phyloP scores from a whole-genome alignment of 2,888 invertebrate species.

The Dynastes tityus region DNA sequence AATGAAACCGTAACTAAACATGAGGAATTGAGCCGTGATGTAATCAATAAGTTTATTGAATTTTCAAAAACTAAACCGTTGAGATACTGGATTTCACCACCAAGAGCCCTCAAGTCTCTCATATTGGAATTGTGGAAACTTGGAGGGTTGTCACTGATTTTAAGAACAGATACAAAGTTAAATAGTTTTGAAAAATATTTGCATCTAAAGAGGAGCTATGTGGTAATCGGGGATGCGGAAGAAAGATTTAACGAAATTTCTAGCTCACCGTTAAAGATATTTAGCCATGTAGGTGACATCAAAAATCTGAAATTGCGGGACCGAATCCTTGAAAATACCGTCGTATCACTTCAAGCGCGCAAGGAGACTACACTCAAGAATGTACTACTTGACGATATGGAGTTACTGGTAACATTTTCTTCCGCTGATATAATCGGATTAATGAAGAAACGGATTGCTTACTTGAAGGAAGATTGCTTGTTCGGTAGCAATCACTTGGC shows the following conservation, averaged over 20 bases:
- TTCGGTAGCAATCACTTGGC: neutral
- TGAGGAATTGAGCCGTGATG: neutral
- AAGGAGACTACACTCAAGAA: neutral
- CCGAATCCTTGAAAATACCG: neutral
- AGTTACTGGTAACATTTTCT: neutral
- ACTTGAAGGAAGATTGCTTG: neutral
- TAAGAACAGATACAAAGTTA: neutral
- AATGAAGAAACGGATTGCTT: neutral
- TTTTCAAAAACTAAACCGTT: neutral
- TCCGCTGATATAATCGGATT: neutral
- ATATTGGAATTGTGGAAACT: constrained; percentile 4
- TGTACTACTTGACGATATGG: neutral
- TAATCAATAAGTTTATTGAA: neutral
- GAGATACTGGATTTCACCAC: neutral
- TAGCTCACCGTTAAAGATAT: neutral
- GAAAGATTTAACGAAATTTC: neutral
- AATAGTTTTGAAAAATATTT: neutral
- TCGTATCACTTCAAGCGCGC: neutral
- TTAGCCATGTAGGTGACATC: neutral
- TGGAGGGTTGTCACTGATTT: neutral
- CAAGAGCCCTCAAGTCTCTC: neutral
- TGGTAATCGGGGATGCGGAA: neutral
- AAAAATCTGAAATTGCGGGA: neutral
- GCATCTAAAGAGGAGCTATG: neutral
- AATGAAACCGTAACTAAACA: neutral